phyloP scores from a whole-genome alignment of 2,797 vertebrate species.

The Tangara arthus region DNA sequence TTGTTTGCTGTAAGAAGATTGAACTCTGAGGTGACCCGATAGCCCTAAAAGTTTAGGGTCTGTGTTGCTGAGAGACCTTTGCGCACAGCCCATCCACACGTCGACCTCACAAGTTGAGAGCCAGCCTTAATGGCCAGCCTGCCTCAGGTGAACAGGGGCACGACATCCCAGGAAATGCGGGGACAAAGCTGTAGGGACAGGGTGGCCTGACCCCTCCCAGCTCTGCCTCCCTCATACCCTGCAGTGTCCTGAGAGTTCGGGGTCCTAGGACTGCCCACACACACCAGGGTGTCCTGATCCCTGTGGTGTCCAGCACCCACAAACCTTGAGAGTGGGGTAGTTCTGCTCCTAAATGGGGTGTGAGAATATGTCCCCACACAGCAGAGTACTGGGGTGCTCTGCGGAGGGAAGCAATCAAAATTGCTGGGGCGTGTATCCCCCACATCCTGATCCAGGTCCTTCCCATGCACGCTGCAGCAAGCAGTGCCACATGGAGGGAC shows the following conservation, averaged over 20 bases:
- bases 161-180: accelerated
- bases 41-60: slow-evolving; percentile 73
- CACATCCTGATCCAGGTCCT: accelerated
- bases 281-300: background rate
- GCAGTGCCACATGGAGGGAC: background rate
- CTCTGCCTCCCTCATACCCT: background rate
- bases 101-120: slow-evolving; percentile 75
- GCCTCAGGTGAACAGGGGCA: background rate
- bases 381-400: background rate
- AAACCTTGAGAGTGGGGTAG: accelerated
- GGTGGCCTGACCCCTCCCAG: background rate
- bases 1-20: slow-evolving; percentile 76
- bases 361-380: accelerated
- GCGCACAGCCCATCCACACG: slow-evolving; percentile 21
- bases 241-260: background rate
- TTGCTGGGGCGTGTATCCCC: accelerated
- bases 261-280: background rate
- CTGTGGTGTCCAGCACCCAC: background rate
- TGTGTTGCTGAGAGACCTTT: slow-evolving; percentile 68
- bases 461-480: accelerated
- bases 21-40: slow-evolving; percentile 70
- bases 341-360: background rate
- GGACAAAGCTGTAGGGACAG: background rate
- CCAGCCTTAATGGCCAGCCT: background rate
- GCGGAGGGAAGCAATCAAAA: background rate